phyloP scores from a whole-genome alignment of 2,888 invertebrate species.

The Epiblema foenella region DNA sequence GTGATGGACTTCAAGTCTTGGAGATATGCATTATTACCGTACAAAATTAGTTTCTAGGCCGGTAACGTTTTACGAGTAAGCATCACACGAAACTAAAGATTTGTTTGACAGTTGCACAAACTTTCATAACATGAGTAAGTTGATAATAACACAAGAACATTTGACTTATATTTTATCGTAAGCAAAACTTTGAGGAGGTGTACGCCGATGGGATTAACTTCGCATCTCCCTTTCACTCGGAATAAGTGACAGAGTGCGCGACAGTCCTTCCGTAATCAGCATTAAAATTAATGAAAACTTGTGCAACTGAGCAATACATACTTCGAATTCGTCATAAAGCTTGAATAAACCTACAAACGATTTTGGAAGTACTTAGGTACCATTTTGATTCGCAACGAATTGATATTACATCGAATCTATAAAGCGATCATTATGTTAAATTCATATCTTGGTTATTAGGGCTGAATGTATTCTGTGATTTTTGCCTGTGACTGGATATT shows the following conservation, averaged over 20 bases:
- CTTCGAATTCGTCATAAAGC: neutral
- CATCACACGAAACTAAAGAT: too few species aligned
- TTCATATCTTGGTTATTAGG: neutral
- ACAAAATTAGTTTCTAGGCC: too few species aligned
- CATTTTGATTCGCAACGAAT: neutral
- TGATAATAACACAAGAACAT: too few species aligned
- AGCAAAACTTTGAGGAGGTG: too few species aligned
- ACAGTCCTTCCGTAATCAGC: too few species aligned
- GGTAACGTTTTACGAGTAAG: too few species aligned
- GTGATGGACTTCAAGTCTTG: too few species aligned
- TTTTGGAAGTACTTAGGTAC: neutral
- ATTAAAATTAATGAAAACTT: neutral
- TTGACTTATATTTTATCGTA: too few species aligned
- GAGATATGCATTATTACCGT: too few species aligned
- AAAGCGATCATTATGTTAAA: neutral
- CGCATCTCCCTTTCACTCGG: too few species aligned
- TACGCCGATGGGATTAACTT: too few species aligned
- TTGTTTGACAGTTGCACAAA: neutral
- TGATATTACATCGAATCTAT: neutral
- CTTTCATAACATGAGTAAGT: neutral
- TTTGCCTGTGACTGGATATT: slow-evolving; percentile 1
- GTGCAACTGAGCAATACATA: neutral
- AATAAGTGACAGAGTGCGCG: too few species aligned
- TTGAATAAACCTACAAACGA: neutral
- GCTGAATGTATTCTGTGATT: neutral